phyloP scores from a whole-genome alignment of 2,888 invertebrate species.

The Hypolimnas misippus region DNA sequence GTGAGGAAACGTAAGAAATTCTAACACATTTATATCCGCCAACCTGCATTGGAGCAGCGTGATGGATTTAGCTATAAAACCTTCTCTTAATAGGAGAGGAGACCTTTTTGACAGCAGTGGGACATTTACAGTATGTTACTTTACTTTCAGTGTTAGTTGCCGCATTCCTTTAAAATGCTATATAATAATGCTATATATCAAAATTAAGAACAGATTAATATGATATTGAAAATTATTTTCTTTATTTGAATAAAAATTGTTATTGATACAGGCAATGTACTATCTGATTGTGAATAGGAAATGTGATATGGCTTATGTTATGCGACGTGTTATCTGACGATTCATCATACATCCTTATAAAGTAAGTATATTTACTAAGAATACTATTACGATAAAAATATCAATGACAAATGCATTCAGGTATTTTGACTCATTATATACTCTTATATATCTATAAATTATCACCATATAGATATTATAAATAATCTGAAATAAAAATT shows the following conservation, averaged over 20 bases:
- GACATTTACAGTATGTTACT: no score
- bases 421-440: conserved; percentile 8
- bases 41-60: no score
- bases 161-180: no score
- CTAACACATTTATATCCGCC: no score
- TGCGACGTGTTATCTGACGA: conserved; percentile 20
- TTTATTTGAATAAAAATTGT: no score
- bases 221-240: no score
- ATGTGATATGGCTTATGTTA: conserved; percentile 1
- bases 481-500: conserved; percentile 5
- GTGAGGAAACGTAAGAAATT: no score
- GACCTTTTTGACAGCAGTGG: no score
- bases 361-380: background rate
- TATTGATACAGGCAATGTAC: background rate
- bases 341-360: conserved; percentile 23
- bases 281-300: background rate
- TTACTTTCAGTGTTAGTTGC: no score
- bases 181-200: background rate
- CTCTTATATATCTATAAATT: background rate
- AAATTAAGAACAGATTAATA: no score
- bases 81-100: no score
- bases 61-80: no score
- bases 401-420: conserved; percentile 54
- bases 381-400: conserved; percentile 50
- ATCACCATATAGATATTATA: background rate